Conservation (phyloP, 1,140 invertebrate genomes). For the Polyergus mexicanus region DNA sequence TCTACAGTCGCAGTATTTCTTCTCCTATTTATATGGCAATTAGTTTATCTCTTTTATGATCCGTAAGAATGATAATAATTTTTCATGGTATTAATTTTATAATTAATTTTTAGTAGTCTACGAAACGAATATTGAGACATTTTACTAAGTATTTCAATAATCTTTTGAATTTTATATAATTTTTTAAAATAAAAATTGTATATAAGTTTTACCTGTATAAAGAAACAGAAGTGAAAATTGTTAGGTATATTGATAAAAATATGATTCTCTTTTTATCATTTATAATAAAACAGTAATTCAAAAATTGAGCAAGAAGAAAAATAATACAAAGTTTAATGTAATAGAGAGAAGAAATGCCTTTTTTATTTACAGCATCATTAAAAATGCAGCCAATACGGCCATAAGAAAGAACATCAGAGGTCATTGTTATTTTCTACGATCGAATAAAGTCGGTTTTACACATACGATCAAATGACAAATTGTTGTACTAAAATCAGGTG, state of each 20-base stretch:
- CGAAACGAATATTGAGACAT: neutral
- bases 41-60: neutral
- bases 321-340: conserved; percentile 17
- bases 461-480: neutral
- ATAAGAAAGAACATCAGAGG: conserved; percentile 23
- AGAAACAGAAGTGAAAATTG: neutral
- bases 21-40: conserved; percentile 22
- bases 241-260: neutral
- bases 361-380: neutral
- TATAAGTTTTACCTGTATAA: neutral
- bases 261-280: neutral
- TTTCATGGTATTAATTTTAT: neutral
- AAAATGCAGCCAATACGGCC: neutral
- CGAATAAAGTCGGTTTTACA: conserved; percentile 43
- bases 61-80: neutral
- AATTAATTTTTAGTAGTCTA: neutral
- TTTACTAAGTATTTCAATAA: neutral
- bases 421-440: conserved; percentile 65
- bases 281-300: neutral
- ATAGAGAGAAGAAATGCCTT: conserved; percentile 10
- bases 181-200: neutral
- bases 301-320: neutral
- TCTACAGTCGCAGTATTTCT: conserved; percentile 69
- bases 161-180: neutral
- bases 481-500: neutral